These are phyloP conservation scores for Scyliorhinus canicula DNA, from an alignment of 2,797 vertebrate genomes.

Conservation along the genomic window DNA sequence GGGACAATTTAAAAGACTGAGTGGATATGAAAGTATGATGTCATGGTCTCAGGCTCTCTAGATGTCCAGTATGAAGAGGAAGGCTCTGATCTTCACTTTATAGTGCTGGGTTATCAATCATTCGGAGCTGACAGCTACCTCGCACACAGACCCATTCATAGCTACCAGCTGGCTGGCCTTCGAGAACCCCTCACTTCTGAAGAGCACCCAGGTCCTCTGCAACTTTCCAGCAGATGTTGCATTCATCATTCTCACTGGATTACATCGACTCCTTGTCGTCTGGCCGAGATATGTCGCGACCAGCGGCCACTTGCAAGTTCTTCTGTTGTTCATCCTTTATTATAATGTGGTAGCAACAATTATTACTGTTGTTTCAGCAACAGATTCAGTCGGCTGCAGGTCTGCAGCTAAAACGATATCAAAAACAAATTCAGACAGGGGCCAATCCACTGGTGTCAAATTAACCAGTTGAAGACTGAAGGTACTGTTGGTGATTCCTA, in stretches of 20 bases:
- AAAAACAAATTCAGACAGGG: background rate
- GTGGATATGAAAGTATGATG: conserved; percentile 11
- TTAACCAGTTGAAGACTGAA: background rate
- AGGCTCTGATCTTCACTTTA: conserved; percentile 10
- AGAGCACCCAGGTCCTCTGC: conserved; percentile 44
- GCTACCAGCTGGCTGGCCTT: conserved; percentile 31
- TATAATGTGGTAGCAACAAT: background rate
- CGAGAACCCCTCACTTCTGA: background rate
- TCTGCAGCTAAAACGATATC: background rate
- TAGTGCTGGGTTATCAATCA: conserved; percentile 41
- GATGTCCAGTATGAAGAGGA: background rate
- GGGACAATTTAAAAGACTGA: background rate
- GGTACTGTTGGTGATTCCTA: background rate
- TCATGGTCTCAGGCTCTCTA: background rate
- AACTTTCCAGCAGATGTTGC: conserved; percentile 53
- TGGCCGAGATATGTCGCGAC: background rate
- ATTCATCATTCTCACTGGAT: conserved; percentile 61
- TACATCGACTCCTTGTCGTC: conserved; percentile 38
- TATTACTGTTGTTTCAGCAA: conserved; percentile 26
- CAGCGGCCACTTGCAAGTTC: background rate
- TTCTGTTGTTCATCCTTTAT: background rate
- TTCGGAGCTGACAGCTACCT: conserved; percentile 34
- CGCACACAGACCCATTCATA: conserved; percentile 37
- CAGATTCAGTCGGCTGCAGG: background rate
- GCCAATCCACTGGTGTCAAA: background rate